A percentile compares a stretch with the other conserved stretches of the same genome.
Evolutionary conservation across 2,113 vertebrate genomes (phyloP).

Genomic region (Spermophilus dauricus): DNA sequence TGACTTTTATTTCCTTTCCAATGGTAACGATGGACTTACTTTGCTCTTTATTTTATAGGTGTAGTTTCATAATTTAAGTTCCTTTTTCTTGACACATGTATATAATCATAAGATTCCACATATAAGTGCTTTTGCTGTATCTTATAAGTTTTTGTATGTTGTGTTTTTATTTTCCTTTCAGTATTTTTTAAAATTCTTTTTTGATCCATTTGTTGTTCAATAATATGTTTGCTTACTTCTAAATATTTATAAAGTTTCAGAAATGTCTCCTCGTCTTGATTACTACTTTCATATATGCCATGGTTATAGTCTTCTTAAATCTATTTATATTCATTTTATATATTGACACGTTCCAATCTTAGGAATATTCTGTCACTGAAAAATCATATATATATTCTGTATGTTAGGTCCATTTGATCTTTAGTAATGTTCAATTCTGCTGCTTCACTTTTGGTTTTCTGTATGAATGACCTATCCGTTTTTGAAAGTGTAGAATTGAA

Average conservation of each 20-base stretch:
- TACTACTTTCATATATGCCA: background rate
- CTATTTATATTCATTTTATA: background rate
- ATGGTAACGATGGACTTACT: background rate
- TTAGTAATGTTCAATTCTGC: background rate
- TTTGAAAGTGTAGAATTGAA: background rate
- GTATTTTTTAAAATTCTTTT: background rate
- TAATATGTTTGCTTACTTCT: background rate
- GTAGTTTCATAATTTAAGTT: background rate
- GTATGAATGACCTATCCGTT: background rate
- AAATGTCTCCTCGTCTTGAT: background rate
- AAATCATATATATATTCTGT: too few species aligned
- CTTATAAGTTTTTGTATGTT: background rate
- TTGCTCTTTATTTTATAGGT: background rate
- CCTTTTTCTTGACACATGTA: background rate
- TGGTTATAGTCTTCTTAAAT: background rate
- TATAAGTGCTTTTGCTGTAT: background rate
- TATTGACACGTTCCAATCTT: background rate
- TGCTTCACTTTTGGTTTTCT: background rate
- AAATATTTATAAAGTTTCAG: background rate
- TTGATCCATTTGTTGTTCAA: background rate
- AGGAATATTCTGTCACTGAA: background rate
- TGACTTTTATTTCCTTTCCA: background rate
- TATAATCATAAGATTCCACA: background rate
- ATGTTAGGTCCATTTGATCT: background rate
- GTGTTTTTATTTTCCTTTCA: background rate